Evolutionary conservation across 53 echinoderm and acorn worm species (phyloP).

Genomic region (Pentamera pediparva): DNA sequence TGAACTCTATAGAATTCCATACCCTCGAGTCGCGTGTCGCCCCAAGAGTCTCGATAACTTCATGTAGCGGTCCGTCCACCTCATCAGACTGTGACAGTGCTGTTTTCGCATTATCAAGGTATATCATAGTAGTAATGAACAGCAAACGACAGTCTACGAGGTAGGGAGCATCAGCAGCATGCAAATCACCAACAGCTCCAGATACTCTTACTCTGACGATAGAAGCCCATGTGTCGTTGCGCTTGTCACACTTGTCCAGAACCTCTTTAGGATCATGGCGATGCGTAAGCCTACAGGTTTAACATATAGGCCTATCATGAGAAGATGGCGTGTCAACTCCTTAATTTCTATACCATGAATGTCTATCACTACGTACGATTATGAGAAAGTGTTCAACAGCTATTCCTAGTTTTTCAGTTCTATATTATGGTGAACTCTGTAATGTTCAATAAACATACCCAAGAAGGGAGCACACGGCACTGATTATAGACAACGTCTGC

Average conservation of each 20-base stretch:
- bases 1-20: constrained; percentile 37
- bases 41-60: neutral
- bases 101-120: neutral
- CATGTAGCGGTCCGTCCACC: neutral
- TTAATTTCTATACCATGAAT: too few species aligned
- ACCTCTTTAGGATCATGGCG: too few species aligned
- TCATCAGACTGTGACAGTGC: neutral
- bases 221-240: constrained; percentile 39
- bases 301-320: too few species aligned
- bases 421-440: too few species aligned
- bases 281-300: too few species aligned
- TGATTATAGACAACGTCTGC: too few species aligned
- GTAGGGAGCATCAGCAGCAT: constrained; percentile 50
- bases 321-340: too few species aligned
- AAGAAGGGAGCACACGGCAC: too few species aligned
- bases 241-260: constrained; percentile 34
- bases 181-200: constrained; percentile 45
- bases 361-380: too few species aligned
- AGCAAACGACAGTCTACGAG: constrained; percentile 37
- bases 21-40: constrained; percentile 20
- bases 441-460: too few species aligned
- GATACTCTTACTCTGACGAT: constrained; percentile 31
- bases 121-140: neutral
- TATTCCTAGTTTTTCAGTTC: too few species aligned
- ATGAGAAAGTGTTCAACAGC: too few species aligned